Percentiles rank a stretch among this genome's conserved stretches.
Conservation (phyloP, 2,888 invertebrate genomes). For the Ormyrus labotus region DNA sequence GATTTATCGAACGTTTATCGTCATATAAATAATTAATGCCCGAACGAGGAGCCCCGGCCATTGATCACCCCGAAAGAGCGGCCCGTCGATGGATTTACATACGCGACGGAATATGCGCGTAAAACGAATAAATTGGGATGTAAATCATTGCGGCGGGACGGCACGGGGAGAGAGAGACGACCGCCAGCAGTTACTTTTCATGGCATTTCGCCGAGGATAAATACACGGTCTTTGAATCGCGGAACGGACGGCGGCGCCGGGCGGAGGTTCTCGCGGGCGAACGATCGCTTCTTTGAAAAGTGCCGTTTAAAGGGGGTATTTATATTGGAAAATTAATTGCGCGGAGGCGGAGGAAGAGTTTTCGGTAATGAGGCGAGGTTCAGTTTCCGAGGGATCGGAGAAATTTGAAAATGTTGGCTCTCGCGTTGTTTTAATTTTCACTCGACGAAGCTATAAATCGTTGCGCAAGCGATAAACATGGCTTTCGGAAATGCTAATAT, state of each 20-base stretch:
- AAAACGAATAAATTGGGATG: conserved; percentile 54
- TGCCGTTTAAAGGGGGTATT: conserved; percentile 32
- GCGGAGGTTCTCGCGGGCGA: background rate
- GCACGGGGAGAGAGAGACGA: background rate
- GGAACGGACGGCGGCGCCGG: background rate
- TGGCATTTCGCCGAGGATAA: conserved; percentile 28
- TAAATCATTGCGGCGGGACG: conserved; percentile 47
- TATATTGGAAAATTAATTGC: background rate
- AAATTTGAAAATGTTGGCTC: background rate
- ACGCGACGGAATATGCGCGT: background rate
- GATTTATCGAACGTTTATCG: conserved; percentile 49
- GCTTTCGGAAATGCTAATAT: no score
- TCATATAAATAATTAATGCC: conserved; percentile 52
- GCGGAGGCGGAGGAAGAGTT: no score
- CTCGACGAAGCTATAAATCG: no score
- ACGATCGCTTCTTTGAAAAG: conserved; percentile 1
- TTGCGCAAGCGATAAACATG: no score
- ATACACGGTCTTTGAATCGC: conserved; percentile 31
- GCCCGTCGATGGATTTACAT: conserved; percentile 17
- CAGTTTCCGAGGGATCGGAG: background rate
- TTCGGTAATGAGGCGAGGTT: background rate
- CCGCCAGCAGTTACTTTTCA: conserved; percentile 22
- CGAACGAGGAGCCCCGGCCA: background rate
- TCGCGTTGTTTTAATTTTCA: no score
- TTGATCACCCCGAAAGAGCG: conserved; percentile 32